Evolutionary conservation across 2,113 vertebrate genomes (phyloP).

Genomic region (Cariama cristata): DNA sequence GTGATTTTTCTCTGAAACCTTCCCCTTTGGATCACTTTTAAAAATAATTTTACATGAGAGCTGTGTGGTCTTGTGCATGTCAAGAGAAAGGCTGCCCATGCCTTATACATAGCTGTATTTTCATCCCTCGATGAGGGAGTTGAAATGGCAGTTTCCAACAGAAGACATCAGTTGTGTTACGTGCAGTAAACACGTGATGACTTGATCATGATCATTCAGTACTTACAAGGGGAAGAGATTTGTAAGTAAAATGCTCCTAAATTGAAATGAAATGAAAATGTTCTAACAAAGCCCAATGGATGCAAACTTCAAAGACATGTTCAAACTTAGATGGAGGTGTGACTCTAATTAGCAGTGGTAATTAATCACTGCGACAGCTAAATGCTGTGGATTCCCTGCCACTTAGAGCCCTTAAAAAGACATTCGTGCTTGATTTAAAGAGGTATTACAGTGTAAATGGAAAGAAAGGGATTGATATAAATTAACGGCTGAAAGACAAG

Average conservation of each 20-base stretch:
- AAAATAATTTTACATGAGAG: background rate
- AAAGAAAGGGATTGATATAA: slow-evolving; percentile 29
- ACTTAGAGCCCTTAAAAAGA: background rate
- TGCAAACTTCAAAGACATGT: background rate
- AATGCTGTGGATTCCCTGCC: background rate
- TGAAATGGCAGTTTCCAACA: background rate
- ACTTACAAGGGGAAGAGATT: background rate
- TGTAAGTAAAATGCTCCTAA: background rate
- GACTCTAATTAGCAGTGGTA: background rate
- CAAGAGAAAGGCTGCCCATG: background rate
- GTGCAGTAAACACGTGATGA: background rate
- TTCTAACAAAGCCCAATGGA: background rate
- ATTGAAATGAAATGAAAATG: background rate
- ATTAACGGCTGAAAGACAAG: background rate
- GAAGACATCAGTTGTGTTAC: background rate
- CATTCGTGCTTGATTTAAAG: background rate
- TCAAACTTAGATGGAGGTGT: background rate
- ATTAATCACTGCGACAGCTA: slow-evolving; percentile 14
- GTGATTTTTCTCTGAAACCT: background rate
- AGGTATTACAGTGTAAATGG: background rate
- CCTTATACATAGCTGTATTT: background rate
- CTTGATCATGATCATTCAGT: background rate
- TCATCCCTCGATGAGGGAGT: background rate
- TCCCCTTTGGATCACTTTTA: background rate
- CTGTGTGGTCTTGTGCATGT: background rate